A percentile compares a stretch with the other conserved stretches of the same genome.
phyloP scores from a whole-genome alignment of 2,113 vertebrate species.

The human (Homo sapiens) region DNA sequence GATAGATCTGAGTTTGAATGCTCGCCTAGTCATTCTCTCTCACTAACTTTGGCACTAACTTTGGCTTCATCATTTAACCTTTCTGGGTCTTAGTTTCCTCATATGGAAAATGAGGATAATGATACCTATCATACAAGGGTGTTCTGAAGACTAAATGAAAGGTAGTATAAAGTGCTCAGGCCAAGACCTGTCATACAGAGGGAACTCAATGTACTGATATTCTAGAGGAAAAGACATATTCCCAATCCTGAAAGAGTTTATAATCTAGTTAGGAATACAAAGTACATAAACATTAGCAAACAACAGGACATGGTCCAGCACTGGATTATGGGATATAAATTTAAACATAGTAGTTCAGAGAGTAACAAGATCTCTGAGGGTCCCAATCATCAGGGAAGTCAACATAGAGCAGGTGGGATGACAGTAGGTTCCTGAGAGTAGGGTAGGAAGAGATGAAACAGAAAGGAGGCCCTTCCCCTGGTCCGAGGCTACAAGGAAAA shows the following conservation, averaged over 20 bases:
- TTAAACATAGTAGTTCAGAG: neutral
- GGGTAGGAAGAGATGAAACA: neutral
- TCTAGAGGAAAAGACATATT: neutral
- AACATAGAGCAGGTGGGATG: neutral
- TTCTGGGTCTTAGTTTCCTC: neutral
- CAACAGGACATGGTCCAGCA: neutral
- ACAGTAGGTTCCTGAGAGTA: neutral
- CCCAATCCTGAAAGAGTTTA: neutral
- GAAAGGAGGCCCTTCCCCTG: neutral
- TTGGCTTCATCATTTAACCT: neutral
- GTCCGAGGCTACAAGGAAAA: neutral
- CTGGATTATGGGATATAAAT: neutral
- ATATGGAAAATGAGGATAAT: neutral
- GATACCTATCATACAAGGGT: neutral
- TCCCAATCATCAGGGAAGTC: neutral
- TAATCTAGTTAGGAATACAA: neutral
- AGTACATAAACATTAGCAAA: slow-evolving; percentile 39
- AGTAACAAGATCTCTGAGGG: neutral
- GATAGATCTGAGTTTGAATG: neutral
- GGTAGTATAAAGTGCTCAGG: neutral
- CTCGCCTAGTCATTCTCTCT: neutral
- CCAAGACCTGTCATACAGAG: neutral
- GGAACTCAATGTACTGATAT: slow-evolving; percentile 4
- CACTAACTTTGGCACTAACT: neutral
- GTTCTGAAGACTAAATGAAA: slow-evolving; percentile 16